Evolutionary conservation across 2,888 invertebrate species (phyloP).

Genomic region (Galeruca laticollis): DNA sequence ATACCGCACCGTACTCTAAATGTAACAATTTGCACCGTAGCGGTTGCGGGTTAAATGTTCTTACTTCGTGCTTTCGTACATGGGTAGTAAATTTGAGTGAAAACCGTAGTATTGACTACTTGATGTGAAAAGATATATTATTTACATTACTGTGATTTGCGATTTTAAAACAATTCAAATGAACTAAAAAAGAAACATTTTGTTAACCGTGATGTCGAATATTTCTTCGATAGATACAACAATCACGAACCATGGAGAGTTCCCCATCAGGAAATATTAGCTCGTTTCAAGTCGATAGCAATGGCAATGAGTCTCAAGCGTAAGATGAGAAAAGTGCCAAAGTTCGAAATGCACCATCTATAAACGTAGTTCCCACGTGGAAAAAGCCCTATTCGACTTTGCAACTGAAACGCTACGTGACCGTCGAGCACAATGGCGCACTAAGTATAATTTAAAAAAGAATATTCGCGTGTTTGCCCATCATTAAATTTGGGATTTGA

Average conservation of each 20-base stretch:
- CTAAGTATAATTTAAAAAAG: background rate
- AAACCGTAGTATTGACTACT: too few relatives aligned
- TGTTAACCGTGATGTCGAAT: conserved; percentile 9
- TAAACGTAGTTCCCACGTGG: conserved; percentile 25
- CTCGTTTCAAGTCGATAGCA: conserved; percentile 27
- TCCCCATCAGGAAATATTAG: conserved; percentile 27
- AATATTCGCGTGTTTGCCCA: background rate
- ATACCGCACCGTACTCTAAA: too few relatives aligned
- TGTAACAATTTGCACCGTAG: too few relatives aligned
- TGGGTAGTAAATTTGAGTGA: too few relatives aligned
- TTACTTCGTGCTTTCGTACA: too few relatives aligned
- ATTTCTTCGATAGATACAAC: conserved; percentile 8
- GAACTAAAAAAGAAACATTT: too few relatives aligned
- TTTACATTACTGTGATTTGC: too few relatives aligned
- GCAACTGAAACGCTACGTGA: conserved; percentile 29
- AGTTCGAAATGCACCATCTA: conserved; percentile 26
- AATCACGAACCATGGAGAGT: conserved; percentile 20
- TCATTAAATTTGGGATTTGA: too few relatives aligned
- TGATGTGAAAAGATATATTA: too few relatives aligned
- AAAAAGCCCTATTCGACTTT: conserved; percentile 20
- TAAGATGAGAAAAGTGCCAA: conserved; percentile 26
- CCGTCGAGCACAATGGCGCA: background rate
- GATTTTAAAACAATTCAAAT: too few relatives aligned
- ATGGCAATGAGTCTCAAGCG: conserved; percentile 6
- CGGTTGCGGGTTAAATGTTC: too few relatives aligned